Conservation (phyloP, 2,888 invertebrate species). For the Liposcelis brunnea region DNA sequence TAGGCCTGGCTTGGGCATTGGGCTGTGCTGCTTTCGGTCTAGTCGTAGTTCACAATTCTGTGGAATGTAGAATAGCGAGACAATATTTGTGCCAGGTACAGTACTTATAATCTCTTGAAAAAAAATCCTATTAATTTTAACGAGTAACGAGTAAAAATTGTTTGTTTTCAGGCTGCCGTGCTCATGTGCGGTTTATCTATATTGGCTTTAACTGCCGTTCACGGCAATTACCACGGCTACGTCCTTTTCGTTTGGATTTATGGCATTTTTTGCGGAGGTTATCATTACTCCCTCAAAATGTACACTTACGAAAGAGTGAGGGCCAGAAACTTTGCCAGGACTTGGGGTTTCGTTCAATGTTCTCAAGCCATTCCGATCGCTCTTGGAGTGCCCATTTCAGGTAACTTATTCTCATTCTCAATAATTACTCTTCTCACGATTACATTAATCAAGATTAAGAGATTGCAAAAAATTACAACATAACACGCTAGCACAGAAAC, state of each 20-base stretch:
- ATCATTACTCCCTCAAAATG: slow-evolving; percentile 76
- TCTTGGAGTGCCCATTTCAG: slow-evolving; percentile 67
- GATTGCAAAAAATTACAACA: no score
- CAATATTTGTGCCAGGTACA: slow-evolving; percentile 52
- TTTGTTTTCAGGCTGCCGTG: slow-evolving; percentile 40
- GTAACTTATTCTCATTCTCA: no score
- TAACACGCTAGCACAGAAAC: no score
- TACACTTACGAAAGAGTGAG: slow-evolving; percentile 75
- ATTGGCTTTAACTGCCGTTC: slow-evolving; percentile 57
- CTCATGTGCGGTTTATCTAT: slow-evolving; percentile 62
- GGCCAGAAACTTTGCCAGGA: slow-evolving; percentile 68
- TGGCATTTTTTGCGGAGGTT: slow-evolving; percentile 75
- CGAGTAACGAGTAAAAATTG: no score
- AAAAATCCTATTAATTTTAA: no score
- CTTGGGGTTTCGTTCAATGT: slow-evolving; percentile 79
- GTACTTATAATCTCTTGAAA: neutral
- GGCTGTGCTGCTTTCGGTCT: slow-evolving; percentile 68
- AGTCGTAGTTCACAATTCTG: slow-evolving; percentile 63
- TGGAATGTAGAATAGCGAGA: slow-evolving; percentile 68
- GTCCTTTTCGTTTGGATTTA: slow-evolving; percentile 69
- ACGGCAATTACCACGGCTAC: slow-evolving; percentile 48
- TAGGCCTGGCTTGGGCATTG: slow-evolving; percentile 67
- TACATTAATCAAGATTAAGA: no score
- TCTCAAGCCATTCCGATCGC: slow-evolving; percentile 73
- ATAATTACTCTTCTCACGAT: no score